These are phyloP conservation scores for Apotomis turbidana DNA, from an alignment of 2,888 invertebrate genomes.

Conservation along the genomic window DNA sequence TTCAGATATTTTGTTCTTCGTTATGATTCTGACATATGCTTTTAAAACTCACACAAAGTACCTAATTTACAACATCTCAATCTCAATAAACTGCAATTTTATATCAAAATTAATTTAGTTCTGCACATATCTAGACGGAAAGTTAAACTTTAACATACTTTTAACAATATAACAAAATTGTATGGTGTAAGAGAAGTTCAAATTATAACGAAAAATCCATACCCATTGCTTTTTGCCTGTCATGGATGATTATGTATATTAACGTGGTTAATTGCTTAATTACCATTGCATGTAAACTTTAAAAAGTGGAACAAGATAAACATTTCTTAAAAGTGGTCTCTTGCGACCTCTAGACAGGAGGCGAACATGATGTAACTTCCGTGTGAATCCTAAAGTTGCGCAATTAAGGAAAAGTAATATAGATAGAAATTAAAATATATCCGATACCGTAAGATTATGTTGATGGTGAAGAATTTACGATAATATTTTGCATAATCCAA, in stretches of 20 bases:
- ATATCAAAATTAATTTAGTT: no score
- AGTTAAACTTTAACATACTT: no score
- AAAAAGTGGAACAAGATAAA: conserved; percentile 23
- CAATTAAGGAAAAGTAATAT: conserved; percentile 7
- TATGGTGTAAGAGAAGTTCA: background rate
- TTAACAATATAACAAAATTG: no score
- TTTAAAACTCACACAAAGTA: no score
- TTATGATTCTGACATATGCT: no score
- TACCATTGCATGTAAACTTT: background rate
- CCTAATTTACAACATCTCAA: no score
- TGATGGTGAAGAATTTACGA: no score
- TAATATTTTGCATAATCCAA: no score
- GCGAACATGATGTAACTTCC: conserved; percentile 28
- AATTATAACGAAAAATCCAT: background rate
- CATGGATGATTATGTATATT: background rate
- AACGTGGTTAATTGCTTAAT: background rate
- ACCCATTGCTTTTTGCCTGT: background rate
- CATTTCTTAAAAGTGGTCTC: background rate
- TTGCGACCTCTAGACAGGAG: conserved; percentile 16
- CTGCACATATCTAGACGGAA: no score
- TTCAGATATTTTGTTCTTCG: no score
- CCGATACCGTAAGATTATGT: no score
- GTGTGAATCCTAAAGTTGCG: conserved; percentile 19
- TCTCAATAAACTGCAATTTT: no score
- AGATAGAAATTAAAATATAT: background rate